Evolutionary conservation across 1,140 invertebrate species (phyloP).

Genomic region (Zaprionus taronus): DNA sequence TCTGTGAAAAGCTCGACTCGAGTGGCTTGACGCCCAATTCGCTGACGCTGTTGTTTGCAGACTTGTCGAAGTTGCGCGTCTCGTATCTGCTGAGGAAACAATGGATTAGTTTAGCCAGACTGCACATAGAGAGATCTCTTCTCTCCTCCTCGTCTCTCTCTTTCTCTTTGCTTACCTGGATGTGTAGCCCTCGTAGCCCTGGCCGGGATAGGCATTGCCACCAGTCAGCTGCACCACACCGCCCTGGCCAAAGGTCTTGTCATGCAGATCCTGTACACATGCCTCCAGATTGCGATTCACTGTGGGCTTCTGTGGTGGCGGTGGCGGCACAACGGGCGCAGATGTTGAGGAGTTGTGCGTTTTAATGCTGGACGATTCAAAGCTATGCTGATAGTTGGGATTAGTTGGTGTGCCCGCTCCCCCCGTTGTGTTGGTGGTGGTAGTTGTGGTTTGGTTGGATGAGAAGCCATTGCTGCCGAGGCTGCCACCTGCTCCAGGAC

Average conservation of each 20-base stretch:
- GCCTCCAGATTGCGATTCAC: constrained; percentile 82
- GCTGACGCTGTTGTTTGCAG: constrained; percentile 54
- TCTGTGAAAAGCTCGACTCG: constrained; percentile 78
- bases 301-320: constrained; percentile 67
- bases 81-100: constrained; percentile 67
- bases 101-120: not conserved
- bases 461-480: constrained; percentile 66
- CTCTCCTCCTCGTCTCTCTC: too few species aligned
- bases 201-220: constrained; percentile 76
- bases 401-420: constrained; percentile 68
- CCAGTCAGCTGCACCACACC: constrained; percentile 79
- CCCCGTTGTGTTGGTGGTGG: not conserved
- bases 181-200: constrained; percentile 87
- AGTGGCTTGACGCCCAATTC: constrained; percentile 65
- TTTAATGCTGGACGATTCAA: constrained; percentile 79
- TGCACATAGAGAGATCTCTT: too few species aligned
- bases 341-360: constrained; percentile 62
- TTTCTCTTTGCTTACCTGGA: constrained; percentile 84
- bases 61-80: constrained; percentile 80
- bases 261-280: constrained; percentile 82
- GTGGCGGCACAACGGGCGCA: constrained; percentile 45
- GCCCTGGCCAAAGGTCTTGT: constrained; percentile 83
- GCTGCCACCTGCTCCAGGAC: constrained; percentile 50
- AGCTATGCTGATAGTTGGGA: constrained; percentile 76
- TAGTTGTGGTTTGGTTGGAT: constrained; percentile 7